Percentiles rank a stretch among this genome's conserved stretches.
These are phyloP conservation scores for Panthera leo DNA, from an alignment of 2,113 vertebrate species.

Conservation along the genomic window DNA sequence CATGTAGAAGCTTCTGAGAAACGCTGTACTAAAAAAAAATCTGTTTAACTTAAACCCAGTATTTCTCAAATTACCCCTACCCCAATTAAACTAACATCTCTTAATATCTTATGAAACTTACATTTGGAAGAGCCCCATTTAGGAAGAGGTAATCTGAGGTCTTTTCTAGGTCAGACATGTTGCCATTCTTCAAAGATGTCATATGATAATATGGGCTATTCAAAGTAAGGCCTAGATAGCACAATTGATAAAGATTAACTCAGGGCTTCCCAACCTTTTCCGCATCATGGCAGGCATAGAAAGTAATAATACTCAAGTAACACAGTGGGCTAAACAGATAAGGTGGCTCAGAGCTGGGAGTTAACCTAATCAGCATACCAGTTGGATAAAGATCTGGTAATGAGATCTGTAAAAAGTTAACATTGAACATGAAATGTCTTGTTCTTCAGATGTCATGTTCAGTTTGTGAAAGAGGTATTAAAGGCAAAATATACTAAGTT, in stretches of 20 bases:
- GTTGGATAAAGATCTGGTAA: neutral
- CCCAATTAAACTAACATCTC: neutral
- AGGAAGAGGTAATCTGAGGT: neutral
- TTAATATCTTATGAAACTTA: neutral
- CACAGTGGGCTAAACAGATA: neutral
- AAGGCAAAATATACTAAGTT: neutral
- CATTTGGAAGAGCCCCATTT: neutral
- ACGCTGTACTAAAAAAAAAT: neutral
- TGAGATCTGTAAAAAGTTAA: neutral
- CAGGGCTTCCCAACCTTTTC: neutral
- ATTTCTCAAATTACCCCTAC: neutral
- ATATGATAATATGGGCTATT: neutral
- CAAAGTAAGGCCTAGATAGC: neutral
- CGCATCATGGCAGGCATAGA: neutral
- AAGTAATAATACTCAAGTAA: neutral
- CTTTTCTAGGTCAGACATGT: neutral
- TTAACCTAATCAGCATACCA: neutral
- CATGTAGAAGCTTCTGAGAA: neutral
- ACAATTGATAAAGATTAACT: neutral
- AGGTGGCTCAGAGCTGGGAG: neutral
- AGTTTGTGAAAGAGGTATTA: neutral
- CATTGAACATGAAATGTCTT: neutral
- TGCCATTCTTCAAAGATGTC: neutral
- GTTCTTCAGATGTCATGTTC: neutral
- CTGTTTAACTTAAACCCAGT: neutral